Base-by-base conservation (phyloP, 1,140 invertebrate genomes). In the Zophobas atratus region DNA sequence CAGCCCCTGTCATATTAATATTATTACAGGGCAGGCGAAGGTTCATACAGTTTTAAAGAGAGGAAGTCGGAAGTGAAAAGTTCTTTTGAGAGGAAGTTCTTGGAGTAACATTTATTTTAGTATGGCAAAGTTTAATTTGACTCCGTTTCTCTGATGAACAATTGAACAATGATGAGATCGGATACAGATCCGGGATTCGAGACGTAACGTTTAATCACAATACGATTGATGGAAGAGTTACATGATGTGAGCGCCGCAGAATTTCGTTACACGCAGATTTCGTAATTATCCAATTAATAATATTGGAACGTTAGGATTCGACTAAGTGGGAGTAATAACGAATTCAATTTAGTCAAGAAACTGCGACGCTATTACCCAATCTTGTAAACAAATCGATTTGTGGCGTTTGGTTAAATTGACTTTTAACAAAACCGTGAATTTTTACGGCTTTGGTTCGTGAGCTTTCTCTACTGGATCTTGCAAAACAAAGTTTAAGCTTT, bases 341-440 rank as follows among this genome's bases (percentile, higher is more conserved):
- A 67, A 67, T 67, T 67, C 38, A n/a, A 67, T 67, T 67, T 67
- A 67, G 43, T 67, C 60, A 8, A 67, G 55, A 57, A 67, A 43
- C 60, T 33, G 60, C 60, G n/a, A 51, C 49, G 49, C 39, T 35
- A 2, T 33, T 36, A 35, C 55, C 35, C 60, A 43, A 32, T 41
- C 39, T 32, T 67, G 60, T 43, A 67, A 39, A 67, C 36, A 67
- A 67, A 67, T 67, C 39, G 43, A 67, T 33, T 41, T 32, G 38
- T 43, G 39, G 8, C 60, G 5, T 43, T 67, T 67, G 20, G 1
- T n/a, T 43, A 43, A 67, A 67, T 48, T 67, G 39, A 67, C 39
- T 67, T 67, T 67, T 67, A 60, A 67, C 39, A 67, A 67, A 67
- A 67, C 60, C 20, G 35, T 48, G 39, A 67, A 48, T 67, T 67